These are phyloP conservation scores for Ailuropoda melanoleuca DNA, from an alignment of 2,113 vertebrate species.

Conservation along the genomic window DNA sequence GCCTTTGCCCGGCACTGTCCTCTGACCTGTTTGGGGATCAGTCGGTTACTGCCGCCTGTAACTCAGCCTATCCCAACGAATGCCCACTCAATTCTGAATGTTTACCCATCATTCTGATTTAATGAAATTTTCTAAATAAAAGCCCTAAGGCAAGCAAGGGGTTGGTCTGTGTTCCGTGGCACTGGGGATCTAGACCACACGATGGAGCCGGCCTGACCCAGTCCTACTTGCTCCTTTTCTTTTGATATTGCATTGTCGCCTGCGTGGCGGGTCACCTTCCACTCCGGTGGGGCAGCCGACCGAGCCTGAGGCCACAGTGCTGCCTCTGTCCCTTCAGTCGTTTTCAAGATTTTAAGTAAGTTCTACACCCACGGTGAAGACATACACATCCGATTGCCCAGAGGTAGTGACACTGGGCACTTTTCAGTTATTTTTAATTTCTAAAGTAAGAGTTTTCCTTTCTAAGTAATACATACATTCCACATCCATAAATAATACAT, in stretches of 20 bases:
- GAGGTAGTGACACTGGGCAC: background rate
- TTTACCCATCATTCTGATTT: background rate
- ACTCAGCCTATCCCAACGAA: background rate
- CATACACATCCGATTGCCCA: background rate
- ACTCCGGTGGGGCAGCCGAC: background rate
- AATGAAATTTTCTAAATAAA: background rate
- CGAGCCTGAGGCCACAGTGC: no score
- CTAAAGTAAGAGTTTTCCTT: background rate
- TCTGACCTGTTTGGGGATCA: background rate
- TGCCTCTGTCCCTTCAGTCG: background rate
- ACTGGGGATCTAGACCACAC: rapidly evolving
- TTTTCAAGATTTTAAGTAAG: background rate
- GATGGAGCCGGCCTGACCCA: background rate
- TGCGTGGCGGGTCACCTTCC: rapidly evolving
- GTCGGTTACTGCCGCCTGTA: background rate
- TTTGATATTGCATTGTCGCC: background rate
- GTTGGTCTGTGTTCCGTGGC: no score
- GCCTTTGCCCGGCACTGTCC: background rate
- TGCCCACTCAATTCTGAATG: background rate
- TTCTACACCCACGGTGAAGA: background rate
- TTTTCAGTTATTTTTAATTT: background rate
- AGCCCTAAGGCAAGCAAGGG: background rate
- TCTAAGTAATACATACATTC: background rate
- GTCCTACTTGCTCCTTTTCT: background rate
- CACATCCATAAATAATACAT: background rate